These are phyloP conservation scores for Tinea pellionella DNA, from an alignment of 2,888 invertebrate species.

Conservation along the genomic window DNA sequence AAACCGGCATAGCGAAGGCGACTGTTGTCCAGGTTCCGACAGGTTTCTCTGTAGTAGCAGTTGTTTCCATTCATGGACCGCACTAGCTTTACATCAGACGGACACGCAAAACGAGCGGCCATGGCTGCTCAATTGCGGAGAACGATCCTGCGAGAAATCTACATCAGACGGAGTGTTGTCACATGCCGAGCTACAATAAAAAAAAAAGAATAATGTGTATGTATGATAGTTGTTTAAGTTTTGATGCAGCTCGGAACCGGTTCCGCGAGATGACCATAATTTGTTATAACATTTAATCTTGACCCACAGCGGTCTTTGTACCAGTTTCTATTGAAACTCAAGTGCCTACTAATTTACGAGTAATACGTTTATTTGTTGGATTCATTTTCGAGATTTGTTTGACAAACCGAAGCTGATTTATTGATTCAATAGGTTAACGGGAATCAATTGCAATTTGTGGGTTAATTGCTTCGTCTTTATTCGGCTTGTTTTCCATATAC, in stretches of 20 bases:
- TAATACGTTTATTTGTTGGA: background rate
- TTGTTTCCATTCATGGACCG: too few relatives aligned
- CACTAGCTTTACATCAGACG: too few relatives aligned
- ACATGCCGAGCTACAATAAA: too few relatives aligned
- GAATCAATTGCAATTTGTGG: background rate
- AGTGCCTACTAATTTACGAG: background rate
- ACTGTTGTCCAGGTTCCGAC: too few relatives aligned
- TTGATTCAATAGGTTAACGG: background rate
- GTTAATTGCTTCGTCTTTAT: background rate
- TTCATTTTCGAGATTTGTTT: background rate
- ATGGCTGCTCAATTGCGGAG: too few relatives aligned
- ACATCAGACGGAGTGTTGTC: too few relatives aligned
- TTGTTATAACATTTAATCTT: slow-evolving; percentile 53
- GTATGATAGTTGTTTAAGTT: slow-evolving; percentile 17
- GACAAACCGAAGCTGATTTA: background rate
- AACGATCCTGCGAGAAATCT: too few relatives aligned
- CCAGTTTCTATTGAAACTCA: slow-evolving; percentile 30
- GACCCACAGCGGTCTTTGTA: slow-evolving; percentile 53
- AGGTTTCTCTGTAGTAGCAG: too few relatives aligned
- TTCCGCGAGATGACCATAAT: slow-evolving; percentile 32
- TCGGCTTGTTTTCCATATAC: too few relatives aligned
- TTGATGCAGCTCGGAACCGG: slow-evolving; percentile 49
- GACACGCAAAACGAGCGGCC: too few relatives aligned
- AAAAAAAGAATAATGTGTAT: too few relatives aligned
- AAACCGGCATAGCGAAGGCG: too few relatives aligned